These are phyloP conservation scores for Platorchestia sp. DNA, from an alignment of 1,140 invertebrate genomes.

Conservation along the genomic window DNA sequence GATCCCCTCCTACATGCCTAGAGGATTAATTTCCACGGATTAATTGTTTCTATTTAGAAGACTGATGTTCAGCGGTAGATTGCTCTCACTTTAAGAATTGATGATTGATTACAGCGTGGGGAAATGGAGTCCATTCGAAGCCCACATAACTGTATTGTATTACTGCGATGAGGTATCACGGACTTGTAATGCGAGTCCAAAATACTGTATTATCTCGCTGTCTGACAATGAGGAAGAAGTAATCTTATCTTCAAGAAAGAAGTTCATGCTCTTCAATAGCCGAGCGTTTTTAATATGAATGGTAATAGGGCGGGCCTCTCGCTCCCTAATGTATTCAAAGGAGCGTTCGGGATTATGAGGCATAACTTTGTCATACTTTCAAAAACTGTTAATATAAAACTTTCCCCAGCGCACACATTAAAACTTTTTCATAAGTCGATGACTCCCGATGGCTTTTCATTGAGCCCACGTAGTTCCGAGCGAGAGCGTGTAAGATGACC, in stretches of 20 bases:
- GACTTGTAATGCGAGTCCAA: not conserved
- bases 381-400: conserved; percentile 48
- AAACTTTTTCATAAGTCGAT: conserved; percentile 44
- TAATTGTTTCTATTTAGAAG: too few species aligned
- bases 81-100: not conserved
- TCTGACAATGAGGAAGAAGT: not conserved
- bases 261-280: not conserved
- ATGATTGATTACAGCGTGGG: not conserved
- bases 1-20: too few species aligned
- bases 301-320: conserved; percentile 27
- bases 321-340: conserved; percentile 40
- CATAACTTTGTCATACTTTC: conserved; percentile 49
- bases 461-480: not conserved
- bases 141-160: not conserved
- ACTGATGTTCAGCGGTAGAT: too few species aligned
- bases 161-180: not conserved
- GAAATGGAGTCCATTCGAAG: not conserved
- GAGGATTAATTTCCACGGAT: too few species aligned
- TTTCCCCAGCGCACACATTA: conserved; percentile 29
- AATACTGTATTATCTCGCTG: not conserved
- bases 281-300: conserved; percentile 41
- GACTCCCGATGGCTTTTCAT: conserved; percentile 51
- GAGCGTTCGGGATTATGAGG: conserved; percentile 53
- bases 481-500: not conserved
- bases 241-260: not conserved